Percentiles rank a stretch among this genome's conserved stretches.
phyloP scores from a whole-genome alignment of 2,888 invertebrate genomes.

The Maniola hyperantus region DNA sequence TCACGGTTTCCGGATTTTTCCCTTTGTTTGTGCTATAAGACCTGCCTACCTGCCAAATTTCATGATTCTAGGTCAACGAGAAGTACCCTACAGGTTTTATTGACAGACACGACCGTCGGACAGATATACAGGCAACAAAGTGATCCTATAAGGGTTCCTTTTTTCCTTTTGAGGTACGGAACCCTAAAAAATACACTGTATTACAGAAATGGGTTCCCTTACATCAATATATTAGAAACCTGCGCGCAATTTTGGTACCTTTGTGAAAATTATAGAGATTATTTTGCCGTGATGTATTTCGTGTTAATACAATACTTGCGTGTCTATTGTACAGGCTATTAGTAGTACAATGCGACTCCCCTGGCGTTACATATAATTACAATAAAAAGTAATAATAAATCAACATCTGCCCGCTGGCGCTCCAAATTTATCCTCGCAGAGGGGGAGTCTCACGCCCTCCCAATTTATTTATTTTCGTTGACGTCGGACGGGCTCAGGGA shows the following conservation, averaged over 20 bases:
- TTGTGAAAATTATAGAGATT: conserved; percentile 6
- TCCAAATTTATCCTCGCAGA: conserved; percentile 68
- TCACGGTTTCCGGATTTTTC: no score
- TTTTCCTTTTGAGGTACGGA: no score
- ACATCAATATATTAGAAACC: not conserved
- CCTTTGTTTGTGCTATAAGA: no score
- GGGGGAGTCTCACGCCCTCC: conserved; percentile 60
- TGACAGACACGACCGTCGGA: no score
- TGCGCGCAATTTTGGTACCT: conserved; percentile 18
- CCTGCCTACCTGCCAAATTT: no score
- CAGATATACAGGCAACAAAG: no score
- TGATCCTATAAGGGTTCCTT: no score
- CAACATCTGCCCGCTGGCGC: conserved; percentile 76
- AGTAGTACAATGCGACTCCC: conserved; percentile 57
- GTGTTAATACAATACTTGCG: conserved; percentile 27
- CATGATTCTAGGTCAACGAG: no score
- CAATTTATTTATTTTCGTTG: conserved; percentile 72
- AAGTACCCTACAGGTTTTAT: no score
- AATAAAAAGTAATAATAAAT: conserved; percentile 79
- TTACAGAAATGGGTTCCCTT: conserved; percentile 1
- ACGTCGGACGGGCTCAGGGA: conserved; percentile 68
- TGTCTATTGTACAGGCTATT: conserved; percentile 31
- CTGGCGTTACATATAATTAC: conserved; percentile 67
- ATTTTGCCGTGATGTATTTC: conserved; percentile 20
- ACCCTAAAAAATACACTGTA: conserved; percentile 23